Conservation (phyloP, 2,888 invertebrate genomes). For the Rhogogaster chlorosoma region DNA sequence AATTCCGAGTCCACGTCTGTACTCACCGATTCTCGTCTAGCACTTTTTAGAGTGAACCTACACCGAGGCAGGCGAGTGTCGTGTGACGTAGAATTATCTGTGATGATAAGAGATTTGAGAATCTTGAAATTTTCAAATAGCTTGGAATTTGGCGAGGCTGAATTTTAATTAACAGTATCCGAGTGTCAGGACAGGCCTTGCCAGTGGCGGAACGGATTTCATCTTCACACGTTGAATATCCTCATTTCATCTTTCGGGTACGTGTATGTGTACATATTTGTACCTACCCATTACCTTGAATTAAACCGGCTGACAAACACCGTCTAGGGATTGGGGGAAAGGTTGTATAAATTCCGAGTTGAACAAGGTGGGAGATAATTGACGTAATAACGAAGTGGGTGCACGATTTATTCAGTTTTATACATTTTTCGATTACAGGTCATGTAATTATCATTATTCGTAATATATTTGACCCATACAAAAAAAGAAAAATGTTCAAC, state of each 20-base stretch:
- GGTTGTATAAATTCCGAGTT: background rate
- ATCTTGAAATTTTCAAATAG: no score
- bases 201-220: background rate
- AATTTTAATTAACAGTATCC: background rate
- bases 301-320: constrained; percentile 15
- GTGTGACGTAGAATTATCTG: background rate
- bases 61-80: background rate
- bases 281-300: constrained; percentile 6
- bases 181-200: background rate
- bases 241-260: background rate
- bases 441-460: background rate
- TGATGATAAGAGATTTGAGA: background rate
- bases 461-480: background rate
- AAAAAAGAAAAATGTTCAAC: background rate
- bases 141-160: no score
- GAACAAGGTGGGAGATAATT: background rate
- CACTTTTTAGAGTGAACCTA: background rate
- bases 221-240: background rate
- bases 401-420: background rate
- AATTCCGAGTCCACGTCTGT: background rate
- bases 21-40: background rate
- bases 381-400: background rate
- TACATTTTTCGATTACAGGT: background rate
- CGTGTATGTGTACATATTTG: background rate
- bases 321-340: background rate